These are phyloP conservation scores for Laupala kohalensis DNA, from an alignment of 1,140 invertebrate species.

Conservation along the genomic window DNA sequence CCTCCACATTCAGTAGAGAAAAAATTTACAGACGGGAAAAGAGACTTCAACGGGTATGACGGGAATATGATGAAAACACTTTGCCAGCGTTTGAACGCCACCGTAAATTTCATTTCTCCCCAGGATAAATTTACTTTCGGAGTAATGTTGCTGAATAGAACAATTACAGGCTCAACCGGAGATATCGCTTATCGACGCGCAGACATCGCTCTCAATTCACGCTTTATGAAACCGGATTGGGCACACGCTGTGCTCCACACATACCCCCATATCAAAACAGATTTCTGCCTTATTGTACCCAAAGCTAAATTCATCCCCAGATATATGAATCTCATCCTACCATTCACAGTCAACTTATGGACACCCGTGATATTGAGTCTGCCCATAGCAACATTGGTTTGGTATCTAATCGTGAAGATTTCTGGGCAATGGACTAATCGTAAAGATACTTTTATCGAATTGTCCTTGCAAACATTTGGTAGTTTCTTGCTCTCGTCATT, in stretches of 20 bases:
- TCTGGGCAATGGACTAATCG: no score
- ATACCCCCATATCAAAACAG: slow-evolving; percentile 23
- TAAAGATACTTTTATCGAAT: no score
- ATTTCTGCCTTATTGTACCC: slow-evolving; percentile 28
- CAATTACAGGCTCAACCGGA: slow-evolving; percentile 26
- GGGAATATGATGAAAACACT: not conserved
- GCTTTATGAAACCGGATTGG: slow-evolving; percentile 20
- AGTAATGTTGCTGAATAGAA: slow-evolving; percentile 22
- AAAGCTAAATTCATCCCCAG: slow-evolving; percentile 27
- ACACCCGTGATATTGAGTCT: slow-evolving; percentile 18
- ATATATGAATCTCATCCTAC: slow-evolving; percentile 27
- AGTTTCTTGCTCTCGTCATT: no score
- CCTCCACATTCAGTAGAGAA: not conserved
- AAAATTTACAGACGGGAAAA: not conserved
- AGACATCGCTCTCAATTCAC: slow-evolving; percentile 27
- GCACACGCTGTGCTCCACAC: slow-evolving; percentile 23
- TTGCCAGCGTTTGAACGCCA: not conserved
- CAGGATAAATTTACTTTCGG: slow-evolving; percentile 20
- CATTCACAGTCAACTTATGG: slow-evolving; percentile 27
- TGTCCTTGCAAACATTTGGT: no score
- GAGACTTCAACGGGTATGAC: not conserved
- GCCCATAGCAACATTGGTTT: slow-evolving; percentile 18
- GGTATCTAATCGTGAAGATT: no score
- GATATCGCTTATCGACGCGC: slow-evolving; percentile 23
- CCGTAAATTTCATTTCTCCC: not conserved